A percentile compares a stretch with the other conserved stretches of the same genome.
phyloP scores from a whole-genome alignment of 2,797 vertebrate species.

The Darevskia nairensis region DNA sequence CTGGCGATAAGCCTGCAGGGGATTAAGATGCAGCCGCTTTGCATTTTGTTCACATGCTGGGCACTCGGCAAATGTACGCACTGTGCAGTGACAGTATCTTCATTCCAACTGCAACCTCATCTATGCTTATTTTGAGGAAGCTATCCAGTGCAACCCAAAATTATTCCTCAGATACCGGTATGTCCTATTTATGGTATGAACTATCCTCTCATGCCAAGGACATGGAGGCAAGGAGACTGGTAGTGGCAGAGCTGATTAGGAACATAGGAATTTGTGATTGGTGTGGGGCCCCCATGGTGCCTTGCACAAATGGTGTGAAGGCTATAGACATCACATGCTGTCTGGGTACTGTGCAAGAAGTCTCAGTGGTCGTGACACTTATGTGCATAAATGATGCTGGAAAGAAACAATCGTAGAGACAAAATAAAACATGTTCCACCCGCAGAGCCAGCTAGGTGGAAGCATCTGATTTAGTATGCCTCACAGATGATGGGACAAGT shows the following conservation, averaged over 20 bases:
- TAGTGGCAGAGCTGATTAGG: background rate
- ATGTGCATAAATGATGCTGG: background rate
- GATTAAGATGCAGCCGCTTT: background rate
- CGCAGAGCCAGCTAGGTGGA: no score
- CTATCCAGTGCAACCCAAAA: background rate
- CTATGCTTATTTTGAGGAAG: background rate
- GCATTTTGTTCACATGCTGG: background rate
- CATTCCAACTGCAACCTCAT: background rate
- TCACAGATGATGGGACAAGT: background rate
- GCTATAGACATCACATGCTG: background rate
- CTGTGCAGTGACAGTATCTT: background rate
- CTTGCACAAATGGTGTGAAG: background rate
- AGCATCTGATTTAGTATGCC: background rate
- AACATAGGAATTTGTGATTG: background rate
- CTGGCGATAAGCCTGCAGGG: slow-evolving; percentile 93
- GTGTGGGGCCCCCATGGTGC: background rate
- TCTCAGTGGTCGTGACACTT: background rate
- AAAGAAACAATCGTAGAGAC: background rate
- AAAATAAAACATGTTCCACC: no score
- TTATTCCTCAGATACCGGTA: background rate
- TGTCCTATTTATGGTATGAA: background rate
- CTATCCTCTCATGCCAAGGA: background rate
- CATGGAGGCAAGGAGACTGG: no score
- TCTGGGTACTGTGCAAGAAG: background rate
- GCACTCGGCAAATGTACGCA: background rate